These are phyloP conservation scores for Tipula lateralis DNA, from an alignment of 2,888 invertebrate genomes.

Conservation along the genomic window DNA sequence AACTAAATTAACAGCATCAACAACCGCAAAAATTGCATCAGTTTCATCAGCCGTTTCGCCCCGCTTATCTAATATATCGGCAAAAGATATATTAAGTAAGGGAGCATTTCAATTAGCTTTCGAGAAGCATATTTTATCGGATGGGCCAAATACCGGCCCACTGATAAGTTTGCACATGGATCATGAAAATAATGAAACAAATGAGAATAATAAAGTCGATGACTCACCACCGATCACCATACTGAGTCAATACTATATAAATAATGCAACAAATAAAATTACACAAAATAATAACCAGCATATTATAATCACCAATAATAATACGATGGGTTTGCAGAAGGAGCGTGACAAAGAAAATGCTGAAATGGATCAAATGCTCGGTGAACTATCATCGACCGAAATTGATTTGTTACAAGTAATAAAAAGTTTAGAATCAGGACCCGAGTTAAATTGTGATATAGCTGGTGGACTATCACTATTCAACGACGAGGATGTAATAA, in stretches of 20 bases:
- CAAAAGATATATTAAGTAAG: constrained; percentile 26
- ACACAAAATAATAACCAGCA: background rate
- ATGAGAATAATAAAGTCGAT: background rate
- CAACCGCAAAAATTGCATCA: constrained; percentile 47
- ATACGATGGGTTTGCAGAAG: constrained; percentile 55
- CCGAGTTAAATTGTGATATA: constrained; percentile 44
- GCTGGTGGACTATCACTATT: constrained; percentile 41
- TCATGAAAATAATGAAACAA: constrained; percentile 26
- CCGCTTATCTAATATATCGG: constrained; percentile 33
- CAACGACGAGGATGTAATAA: constrained; percentile 38
- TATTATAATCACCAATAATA: constrained; percentile 54
- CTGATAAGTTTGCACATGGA: constrained; percentile 32
- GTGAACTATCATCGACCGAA: constrained; percentile 56
- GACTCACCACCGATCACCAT: background rate
- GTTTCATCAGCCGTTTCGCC: constrained; percentile 48
- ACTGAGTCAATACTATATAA: constrained; percentile 19
- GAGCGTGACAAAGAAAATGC: constrained; percentile 56
- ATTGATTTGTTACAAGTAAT: constrained; percentile 70
- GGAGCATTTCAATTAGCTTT: constrained; percentile 38
- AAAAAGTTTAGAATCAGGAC: constrained; percentile 60
- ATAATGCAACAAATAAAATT: background rate
- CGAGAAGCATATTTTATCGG: constrained; percentile 36
- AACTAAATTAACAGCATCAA: constrained; percentile 46
- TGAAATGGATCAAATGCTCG: constrained; percentile 64
- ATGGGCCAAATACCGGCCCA: constrained; percentile 29